Conservation (phyloP, 2,888 invertebrate species). For the Diplazon laetatorius region DNA sequence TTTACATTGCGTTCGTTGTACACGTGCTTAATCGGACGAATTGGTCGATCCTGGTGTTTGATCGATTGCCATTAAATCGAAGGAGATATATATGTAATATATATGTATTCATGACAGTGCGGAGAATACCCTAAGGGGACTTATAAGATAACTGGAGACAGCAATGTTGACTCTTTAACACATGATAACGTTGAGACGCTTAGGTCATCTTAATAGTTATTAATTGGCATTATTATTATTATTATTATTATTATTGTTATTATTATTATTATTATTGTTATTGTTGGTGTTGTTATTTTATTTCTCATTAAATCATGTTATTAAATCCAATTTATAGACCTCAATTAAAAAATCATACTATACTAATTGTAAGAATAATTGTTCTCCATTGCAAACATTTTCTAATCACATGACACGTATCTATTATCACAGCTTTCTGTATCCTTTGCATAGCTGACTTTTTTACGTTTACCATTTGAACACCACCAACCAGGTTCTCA, state of each 20-base stretch:
- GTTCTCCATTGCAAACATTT: no score
- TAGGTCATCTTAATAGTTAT: not conserved
- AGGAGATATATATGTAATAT: no score
- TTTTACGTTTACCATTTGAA: no score
- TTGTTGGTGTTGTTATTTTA: no score
- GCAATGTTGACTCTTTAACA: not conserved
- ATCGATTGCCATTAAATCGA: constrained; percentile 5
- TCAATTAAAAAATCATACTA: no score
- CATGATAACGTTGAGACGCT: not conserved
- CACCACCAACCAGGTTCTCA: no score
- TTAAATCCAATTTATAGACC: no score
- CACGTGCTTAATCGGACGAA: constrained; percentile 29
- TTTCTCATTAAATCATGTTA: no score
- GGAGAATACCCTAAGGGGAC: not conserved
- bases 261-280: not conserved
- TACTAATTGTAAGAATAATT: no score
- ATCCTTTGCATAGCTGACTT: no score
- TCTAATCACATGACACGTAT: no score
- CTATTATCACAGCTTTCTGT: no score
- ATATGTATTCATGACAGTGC: not conserved
- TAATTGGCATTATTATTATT: not conserved
- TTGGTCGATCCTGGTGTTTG: constrained; percentile 3
- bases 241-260: not conserved
- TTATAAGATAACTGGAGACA: not conserved
- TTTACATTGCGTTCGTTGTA: not conserved